Base-by-base conservation (phyloP, 2,888 invertebrate species). In the Drosophila flavopinicola region DNA sequence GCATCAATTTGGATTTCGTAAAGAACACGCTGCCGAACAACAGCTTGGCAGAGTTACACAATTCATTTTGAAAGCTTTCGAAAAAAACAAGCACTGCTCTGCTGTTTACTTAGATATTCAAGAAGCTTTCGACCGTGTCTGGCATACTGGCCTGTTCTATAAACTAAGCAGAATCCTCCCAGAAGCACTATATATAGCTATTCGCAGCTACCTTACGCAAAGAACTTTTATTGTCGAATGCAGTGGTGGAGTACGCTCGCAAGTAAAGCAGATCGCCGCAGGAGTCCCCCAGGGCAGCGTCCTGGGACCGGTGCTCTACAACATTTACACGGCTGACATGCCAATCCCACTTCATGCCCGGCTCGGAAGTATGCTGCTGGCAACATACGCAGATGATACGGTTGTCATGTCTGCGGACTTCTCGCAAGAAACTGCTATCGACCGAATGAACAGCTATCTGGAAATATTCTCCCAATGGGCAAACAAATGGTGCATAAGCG, bases 321-420 rank as follows among this genome's bases (percentile, higher is more conserved):
- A 6, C 2, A 15, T 32, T 3, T 32, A 15, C 7, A 32, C 32
- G 1, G 15, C 17, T 1, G 35, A 35, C 1, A 35, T 35, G 17
- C 35, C 35, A 1, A 5, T 5, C 2, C 35, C 35, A 1, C 7
- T 9, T 0, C 6, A 0, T 25, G 1, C 25, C 1, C 0, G 7
- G 0, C 0, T 1, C 0, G 3, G 1, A 0, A 0, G 1, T 3
- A 10, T 35, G 35, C 10, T 35, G 0, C 9, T 35, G 1, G 35
- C 35, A 0, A 17, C 17, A 1, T 32, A 15, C 2, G 32, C 32
- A 1, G 32, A 32, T 7, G 32, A 32, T 7, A 15, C 32, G 0
- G 32, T 6, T 1, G 13, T 32, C 2, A 6, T 32, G 13, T 7
- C 32, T 1, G 6, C 5, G 6, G 1, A 11, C 4, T 0, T 6